Percentiles rank a stretch among this genome's conserved stretches.
Conservation (phyloP, 2,113 vertebrate species). For the Nothobranchius kuhntae region DNA sequence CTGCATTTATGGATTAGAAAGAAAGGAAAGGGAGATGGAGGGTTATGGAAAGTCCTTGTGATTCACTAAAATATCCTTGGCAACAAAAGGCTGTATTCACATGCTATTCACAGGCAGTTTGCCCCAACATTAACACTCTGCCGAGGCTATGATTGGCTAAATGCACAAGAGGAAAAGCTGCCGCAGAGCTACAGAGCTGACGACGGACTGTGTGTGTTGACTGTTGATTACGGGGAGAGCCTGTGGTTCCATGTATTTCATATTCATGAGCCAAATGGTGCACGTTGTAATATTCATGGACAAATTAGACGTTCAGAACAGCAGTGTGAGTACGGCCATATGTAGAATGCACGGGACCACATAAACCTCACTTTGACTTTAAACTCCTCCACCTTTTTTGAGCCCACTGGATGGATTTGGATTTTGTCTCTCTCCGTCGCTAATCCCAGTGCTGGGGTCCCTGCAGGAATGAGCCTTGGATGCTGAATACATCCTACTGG, state of each 20-base stretch:
- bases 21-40: slow-evolving; percentile 22
- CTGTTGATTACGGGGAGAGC: slow-evolving; percentile 67
- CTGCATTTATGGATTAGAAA: slow-evolving; percentile 35
- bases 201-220: slow-evolving; percentile 62
- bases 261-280: slow-evolving; percentile 80
- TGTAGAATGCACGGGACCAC: slow-evolving; percentile 37
- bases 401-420: background rate
- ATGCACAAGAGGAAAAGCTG: slow-evolving; percentile 52
- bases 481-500: slow-evolving; percentile 4
- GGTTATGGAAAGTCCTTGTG: slow-evolving; percentile 16
- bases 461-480: slow-evolving; percentile 9
- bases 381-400: slow-evolving; percentile 25
- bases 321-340: slow-evolving; percentile 44
- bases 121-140: slow-evolving; percentile 51
- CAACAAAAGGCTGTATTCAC: slow-evolving; percentile 32
- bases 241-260: slow-evolving; percentile 70
- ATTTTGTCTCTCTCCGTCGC: slow-evolving; percentile 12
- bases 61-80: slow-evolving; percentile 48
- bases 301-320: slow-evolving; percentile 72
- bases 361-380: slow-evolving; percentile 30
- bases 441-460: slow-evolving; percentile 19
- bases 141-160: slow-evolving; percentile 55
- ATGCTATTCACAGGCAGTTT: slow-evolving; percentile 50
- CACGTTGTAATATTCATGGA: slow-evolving; percentile 74
- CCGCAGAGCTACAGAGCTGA: slow-evolving; percentile 44